Base-by-base conservation (phyloP, 2,888 invertebrate genomes). In the Cataglyphis altisquamis region DNA sequence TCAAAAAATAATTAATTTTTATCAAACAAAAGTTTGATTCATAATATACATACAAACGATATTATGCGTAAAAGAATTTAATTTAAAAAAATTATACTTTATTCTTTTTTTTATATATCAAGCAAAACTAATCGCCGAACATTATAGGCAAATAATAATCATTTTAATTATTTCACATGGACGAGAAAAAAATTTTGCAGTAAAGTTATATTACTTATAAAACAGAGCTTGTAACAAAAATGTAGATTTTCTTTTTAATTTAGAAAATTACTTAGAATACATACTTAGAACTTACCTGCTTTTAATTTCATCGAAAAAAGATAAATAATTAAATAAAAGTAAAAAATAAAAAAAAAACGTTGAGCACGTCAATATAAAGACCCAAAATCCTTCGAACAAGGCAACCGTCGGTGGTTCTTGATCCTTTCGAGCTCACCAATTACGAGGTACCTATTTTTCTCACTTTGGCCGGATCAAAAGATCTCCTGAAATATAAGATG, bases 401-500 rank as follows among this genome's bases (percentile, higher is more conserved):
- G 6, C n/a, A 78, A 36, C n/a, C 55, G 15, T 41, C 12, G 60
- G 57, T 57, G 25, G 29, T 77, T 48, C 10, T 52, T 63, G 41
- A 73, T 63, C 75, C 64, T 64, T 77, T 29, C 63, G 3, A 52
- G 62, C 77, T 75, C 52, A 63, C 48, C 75, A 81, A 81, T 81
- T 81, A 81, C 75, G 39, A 52, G 12, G 8, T 25, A 6, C 15
- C 10, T 63, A 48, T 81, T 81, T 77, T 75, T 81, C 63, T 81
- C 52, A 81, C 77, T 74, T 77, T 52, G 39, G 15, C n/a, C 64
- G 63, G 70, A 57, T 39, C 29, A 64, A 70, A 70, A 72, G 80
- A 80, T 78, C 52, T n/a, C 62, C 32, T 64, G 80, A 80, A 83
- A 70, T 70, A 64, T 9, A 83, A 83, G 64, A 80, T 48, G 80